phyloP scores from a whole-genome alignment of 2,113 vertebrate genomes.

The Quiscalus mexicanus region DNA sequence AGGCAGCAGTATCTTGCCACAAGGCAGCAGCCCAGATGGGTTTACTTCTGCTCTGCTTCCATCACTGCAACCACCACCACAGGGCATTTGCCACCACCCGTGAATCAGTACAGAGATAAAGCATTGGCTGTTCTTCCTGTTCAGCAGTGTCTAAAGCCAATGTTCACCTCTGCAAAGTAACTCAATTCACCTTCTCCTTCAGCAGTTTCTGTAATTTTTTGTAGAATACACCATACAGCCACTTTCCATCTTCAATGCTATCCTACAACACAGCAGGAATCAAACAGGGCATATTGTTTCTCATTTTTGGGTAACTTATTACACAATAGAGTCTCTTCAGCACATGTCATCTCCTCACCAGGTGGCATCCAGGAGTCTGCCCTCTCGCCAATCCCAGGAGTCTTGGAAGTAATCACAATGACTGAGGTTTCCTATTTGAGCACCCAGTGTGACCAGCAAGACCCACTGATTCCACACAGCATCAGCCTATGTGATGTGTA shows the following conservation, averaged over 20 bases:
- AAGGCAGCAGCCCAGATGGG: not conserved
- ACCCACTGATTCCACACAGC: not conserved
- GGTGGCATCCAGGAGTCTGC: not conserved
- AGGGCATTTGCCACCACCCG: not conserved
- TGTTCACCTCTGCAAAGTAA: not conserved
- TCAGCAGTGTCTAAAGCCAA: not conserved
- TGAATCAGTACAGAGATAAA: not conserved
- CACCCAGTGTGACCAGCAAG: not conserved
- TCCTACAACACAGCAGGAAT: not conserved
- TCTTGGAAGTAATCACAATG: not conserved
- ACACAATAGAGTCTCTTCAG: not conserved
- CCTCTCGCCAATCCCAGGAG: not conserved
- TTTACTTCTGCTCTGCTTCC: not conserved
- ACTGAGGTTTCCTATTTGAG: not conserved
- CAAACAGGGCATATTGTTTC: not conserved
- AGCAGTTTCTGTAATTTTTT: not conserved
- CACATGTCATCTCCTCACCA: not conserved
- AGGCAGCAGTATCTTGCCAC: not conserved
- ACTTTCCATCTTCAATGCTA: not conserved
- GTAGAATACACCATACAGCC: not conserved
- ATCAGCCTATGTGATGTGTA: not conserved
- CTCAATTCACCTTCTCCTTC: not conserved
- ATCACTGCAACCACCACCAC: not conserved
- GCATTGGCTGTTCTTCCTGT: not conserved
- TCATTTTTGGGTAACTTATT: not conserved